Evolutionary conservation across 2,113 vertebrate genomes (phyloP), one percentile per base, ranked within the genome.

Genomic region (Pithys albifrons): DNA sequence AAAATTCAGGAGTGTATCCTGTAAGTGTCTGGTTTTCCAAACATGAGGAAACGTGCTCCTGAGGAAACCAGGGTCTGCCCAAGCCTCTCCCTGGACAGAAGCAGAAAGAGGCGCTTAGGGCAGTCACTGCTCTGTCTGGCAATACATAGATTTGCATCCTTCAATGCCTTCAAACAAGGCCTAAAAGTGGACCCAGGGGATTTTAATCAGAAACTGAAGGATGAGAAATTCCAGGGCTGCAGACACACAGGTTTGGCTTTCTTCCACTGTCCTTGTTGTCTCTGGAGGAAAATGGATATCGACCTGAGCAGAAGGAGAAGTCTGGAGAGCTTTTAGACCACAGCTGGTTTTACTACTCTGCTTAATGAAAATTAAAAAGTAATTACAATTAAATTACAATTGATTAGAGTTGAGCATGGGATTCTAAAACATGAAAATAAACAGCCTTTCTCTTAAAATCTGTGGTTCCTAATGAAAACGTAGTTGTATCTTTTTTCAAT

Each of bases 361-460:
- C 49, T 81, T 92, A 84, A 84, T 71, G 64, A 85, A 92, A 86
- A 10, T 48, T 74, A 52, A 84, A 85, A 90, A 61, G 29, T 37
- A 86, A 90, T 91, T 92, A 92, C 22, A 87, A 74, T 78, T 78
- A 89, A 75, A 86, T 90, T 67, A 71, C 64, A 92, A 81, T 86
- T 71, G 61, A 81, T 88, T 67, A 7, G 52, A 86, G 12, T 72
- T 81, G 69, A 89, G 52, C 7, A 31, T 52, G 45, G 9, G 37
- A 69, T 77, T 77, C 25, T 72, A 77, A 91, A 89, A 31, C 12
- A 37, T 19, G 65, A 10, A 77, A 67, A 79, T 46, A 25, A 92
- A 71, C 12, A 91, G 28, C 6, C 13, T 86, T 94, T 93, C 35
- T 46, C 17, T 71, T 73, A 58, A 85, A 82, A 73, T 79, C 59